Evolutionary conservation across 2,797 vertebrate genomes (phyloP).

Genomic region (Poeciliopsis gracilis): DNA sequence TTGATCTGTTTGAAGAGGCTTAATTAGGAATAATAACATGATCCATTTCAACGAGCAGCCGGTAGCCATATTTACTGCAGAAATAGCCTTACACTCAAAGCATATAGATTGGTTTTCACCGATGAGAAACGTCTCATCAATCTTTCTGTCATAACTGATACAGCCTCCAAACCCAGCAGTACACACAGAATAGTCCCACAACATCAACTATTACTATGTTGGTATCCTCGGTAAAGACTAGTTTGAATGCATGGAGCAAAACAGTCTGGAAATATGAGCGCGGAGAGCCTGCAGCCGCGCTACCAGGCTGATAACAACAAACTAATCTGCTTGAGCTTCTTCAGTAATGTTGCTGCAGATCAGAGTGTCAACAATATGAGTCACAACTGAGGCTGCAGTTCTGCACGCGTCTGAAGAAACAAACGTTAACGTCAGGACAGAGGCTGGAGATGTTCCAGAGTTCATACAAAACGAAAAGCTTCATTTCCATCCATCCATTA

Average conservation of each 20-base stretch:
- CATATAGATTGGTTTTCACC: background rate
- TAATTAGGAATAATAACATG: conserved; percentile 39
- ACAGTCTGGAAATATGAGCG: background rate
- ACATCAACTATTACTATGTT: background rate
- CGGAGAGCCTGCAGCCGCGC: background rate
- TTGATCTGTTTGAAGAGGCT: conserved; percentile 38
- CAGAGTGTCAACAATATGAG: conserved; percentile 1
- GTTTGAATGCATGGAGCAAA: background rate
- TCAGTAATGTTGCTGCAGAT: background rate
- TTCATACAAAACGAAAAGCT: background rate
- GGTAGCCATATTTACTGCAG: conserved; percentile 1
- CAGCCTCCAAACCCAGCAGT: too few relatives aligned
- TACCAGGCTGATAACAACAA: background rate
- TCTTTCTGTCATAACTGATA: background rate
- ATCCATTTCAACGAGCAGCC: conserved; percentile 25
- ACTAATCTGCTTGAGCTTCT: background rate
- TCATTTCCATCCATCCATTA: background rate
- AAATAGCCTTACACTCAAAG: background rate
- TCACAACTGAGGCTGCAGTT: background rate
- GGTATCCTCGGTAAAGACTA: background rate
- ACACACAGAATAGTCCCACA: background rate
- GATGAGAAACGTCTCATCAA: background rate
- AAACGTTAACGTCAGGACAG: background rate
- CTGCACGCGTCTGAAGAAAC: background rate
- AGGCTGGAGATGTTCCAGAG: background rate